phyloP scores from a whole-genome alignment of 2,888 invertebrate genomes.

The Metopia argyrocephala region DNA sequence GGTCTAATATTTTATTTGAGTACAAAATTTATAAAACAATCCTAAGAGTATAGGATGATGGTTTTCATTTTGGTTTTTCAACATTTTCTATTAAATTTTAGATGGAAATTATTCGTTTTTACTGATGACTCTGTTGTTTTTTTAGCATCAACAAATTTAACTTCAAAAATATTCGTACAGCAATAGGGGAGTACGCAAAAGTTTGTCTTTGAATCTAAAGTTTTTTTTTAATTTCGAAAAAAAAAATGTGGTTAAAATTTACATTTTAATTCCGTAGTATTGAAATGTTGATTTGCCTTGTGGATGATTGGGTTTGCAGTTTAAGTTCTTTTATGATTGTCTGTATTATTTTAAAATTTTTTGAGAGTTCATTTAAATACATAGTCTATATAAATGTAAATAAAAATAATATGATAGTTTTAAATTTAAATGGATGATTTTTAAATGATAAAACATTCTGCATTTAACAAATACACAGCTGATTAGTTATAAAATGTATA shows the following conservation, averaged over 20 bases:
- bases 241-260: slow-evolving; percentile 15
- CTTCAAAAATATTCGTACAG: not conserved
- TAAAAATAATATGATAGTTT: too few species aligned
- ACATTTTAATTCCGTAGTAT: slow-evolving; percentile 24
- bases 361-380: not conserved
- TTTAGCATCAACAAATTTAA: slow-evolving; percentile 2
- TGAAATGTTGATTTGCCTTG: slow-evolving; percentile 41
- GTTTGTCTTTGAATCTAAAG: not conserved
- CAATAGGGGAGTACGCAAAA: not conserved
- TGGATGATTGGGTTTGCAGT: slow-evolving; percentile 46
- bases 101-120: slow-evolving; percentile 9
- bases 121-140: slow-evolving; percentile 3
- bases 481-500: too few species aligned
- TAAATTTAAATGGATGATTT: too few species aligned
- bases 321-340: slow-evolving; percentile 36
- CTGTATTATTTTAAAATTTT: slow-evolving; percentile 10
- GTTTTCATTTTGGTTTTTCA: slow-evolving; percentile 10
- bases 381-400: not conserved
- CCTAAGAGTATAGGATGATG: not conserved
- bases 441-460: too few species aligned
- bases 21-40: slow-evolving; percentile 11
- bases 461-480: too few species aligned
- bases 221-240: not conserved
- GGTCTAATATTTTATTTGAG: slow-evolving; percentile 42
- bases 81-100: slow-evolving; percentile 25